Percentiles rank a stretch among this genome's conserved stretches.
phyloP scores from a whole-genome alignment of 2,113 vertebrate genomes.

The Brachyistius frenatus region DNA sequence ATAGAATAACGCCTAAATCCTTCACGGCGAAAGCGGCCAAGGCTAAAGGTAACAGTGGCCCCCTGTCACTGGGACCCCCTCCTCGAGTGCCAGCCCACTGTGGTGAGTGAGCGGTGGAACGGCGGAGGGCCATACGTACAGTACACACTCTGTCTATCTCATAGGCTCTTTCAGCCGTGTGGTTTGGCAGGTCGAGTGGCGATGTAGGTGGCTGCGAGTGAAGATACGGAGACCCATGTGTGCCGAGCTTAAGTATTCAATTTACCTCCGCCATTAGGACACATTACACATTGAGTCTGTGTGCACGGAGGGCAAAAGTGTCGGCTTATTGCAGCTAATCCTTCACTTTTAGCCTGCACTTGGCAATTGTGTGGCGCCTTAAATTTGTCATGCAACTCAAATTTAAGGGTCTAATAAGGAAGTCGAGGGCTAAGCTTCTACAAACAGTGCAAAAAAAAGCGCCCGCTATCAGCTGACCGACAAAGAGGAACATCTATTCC shows the following conservation, averaged over 20 bases:
- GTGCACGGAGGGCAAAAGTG: slow-evolving; percentile 26
- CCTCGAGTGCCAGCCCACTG: slow-evolving; percentile 48
- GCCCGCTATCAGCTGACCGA: slow-evolving; percentile 59
- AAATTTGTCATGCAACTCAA: slow-evolving; percentile 70
- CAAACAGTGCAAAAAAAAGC: slow-evolving; percentile 66
- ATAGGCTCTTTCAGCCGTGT: slow-evolving; percentile 74
- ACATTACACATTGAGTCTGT: slow-evolving; percentile 53
- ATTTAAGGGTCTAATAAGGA: slow-evolving; percentile 72
- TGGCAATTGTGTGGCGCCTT: slow-evolving; percentile 64
- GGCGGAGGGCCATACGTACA: slow-evolving; percentile 68
- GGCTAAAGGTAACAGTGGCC: slow-evolving; percentile 65
- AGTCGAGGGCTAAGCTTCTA: slow-evolving; percentile 69
- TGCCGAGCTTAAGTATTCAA: slow-evolving; percentile 72
- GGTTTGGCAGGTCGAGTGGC: slow-evolving; percentile 75
- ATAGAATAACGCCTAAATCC: slow-evolving; percentile 42
- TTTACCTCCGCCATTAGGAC: slow-evolving; percentile 59
- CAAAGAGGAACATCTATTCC: slow-evolving; percentile 57
- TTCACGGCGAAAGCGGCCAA: slow-evolving; percentile 21
- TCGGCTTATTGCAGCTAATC: slow-evolving; percentile 64
- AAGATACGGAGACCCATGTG: slow-evolving; percentile 74
- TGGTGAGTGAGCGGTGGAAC: slow-evolving; percentile 71
- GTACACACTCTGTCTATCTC: slow-evolving; percentile 73
- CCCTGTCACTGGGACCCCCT: slow-evolving; percentile 67
- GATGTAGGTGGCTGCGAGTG: slow-evolving; percentile 79
- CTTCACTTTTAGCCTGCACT: slow-evolving; percentile 45